Percentiles rank a stretch among this genome's conserved stretches.
Conservation (phyloP, 2,888 invertebrate species). For the Dexiosoma caninum region DNA sequence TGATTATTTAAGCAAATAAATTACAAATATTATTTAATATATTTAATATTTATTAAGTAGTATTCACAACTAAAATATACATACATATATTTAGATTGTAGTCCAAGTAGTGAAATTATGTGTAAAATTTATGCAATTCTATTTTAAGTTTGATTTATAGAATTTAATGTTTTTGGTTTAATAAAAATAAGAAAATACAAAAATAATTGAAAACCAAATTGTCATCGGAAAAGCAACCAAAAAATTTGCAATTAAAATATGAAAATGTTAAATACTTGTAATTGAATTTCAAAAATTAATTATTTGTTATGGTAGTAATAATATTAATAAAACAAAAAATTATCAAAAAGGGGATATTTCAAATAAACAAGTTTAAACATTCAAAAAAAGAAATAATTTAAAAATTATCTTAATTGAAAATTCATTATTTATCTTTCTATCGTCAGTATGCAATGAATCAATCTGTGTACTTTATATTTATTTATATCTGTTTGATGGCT, state of each 20-base stretch:
- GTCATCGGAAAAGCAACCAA: background rate
- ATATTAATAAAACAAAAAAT: constrained; percentile 7
- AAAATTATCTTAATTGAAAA: too few relatives aligned
- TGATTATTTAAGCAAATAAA: background rate
- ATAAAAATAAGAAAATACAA: background rate
- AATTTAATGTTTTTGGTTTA: constrained; percentile 21
- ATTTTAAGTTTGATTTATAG: constrained; percentile 37
- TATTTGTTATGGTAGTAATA: constrained; percentile 39
- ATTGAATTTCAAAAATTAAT: constrained; percentile 25
- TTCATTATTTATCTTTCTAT: too few relatives aligned
- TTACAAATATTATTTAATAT: background rate
- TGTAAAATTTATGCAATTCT: constrained; percentile 52
- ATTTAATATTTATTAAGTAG: constrained; percentile 31
- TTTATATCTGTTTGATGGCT: too few relatives aligned
- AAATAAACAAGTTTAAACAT: constrained; percentile 31
- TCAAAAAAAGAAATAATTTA: background rate
- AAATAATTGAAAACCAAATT: background rate
- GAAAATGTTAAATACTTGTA: constrained; percentile 53
- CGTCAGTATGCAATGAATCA: too few relatives aligned
- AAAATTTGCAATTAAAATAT: constrained; percentile 37
- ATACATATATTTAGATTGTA: constrained; percentile 42
- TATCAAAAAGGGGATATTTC: constrained; percentile 44
- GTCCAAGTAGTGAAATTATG: constrained; percentile 55
- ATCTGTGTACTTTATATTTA: too few relatives aligned
- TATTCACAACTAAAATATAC: background rate